These are phyloP conservation scores for Stigmatopora nigra DNA, from an alignment of 2,113 vertebrate genomes.

Conservation along the genomic window DNA sequence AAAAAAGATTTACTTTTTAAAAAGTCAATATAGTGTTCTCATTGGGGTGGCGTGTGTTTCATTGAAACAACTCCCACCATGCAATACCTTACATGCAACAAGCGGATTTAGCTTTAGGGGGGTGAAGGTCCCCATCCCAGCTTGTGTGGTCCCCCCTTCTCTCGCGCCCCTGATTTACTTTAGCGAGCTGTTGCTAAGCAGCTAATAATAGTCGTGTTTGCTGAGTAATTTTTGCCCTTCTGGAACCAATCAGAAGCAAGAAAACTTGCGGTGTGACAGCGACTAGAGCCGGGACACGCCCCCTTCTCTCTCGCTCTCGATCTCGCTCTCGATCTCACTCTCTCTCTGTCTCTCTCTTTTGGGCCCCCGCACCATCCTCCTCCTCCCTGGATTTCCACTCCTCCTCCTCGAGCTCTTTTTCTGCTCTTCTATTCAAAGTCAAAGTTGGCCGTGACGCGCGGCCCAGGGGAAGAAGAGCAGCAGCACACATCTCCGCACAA, in stretches of 20 bases:
- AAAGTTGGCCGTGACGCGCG: slow-evolving; percentile 77
- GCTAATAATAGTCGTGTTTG: slow-evolving; percentile 99
- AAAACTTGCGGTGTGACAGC: slow-evolving; percentile 90
- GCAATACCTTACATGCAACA: slow-evolving; percentile 37
- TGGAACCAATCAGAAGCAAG: slow-evolving; percentile 88
- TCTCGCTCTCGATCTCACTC: not conserved
- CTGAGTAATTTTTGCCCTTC: slow-evolving; percentile 96
- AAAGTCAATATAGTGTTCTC: not conserved
- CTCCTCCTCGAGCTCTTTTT: slow-evolving; percentile 81
- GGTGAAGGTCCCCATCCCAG: slow-evolving; percentile 41
- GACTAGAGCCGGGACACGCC: slow-evolving; percentile 77
- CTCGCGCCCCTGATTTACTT: slow-evolving; percentile 80
- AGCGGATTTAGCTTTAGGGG: slow-evolving; percentile 70
- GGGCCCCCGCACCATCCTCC: slow-evolving; percentile 6
- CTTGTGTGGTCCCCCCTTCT: slow-evolving; percentile 71
- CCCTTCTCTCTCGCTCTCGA: slow-evolving; percentile 43
- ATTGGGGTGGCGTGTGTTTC: not conserved
- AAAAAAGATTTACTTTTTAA: not conserved
- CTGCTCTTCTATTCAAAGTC: slow-evolving; percentile 85
- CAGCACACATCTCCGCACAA: slow-evolving; percentile 76
- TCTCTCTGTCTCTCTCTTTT: slow-evolving; percentile 12
- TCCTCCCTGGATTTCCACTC: slow-evolving; percentile 43
- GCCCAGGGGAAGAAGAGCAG: slow-evolving; percentile 73
- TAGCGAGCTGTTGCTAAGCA: slow-evolving; percentile 99
- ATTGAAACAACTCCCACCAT: not conserved